Base-by-base conservation (phyloP, 1,140 invertebrate genomes). In the Galleria mellonella region DNA sequence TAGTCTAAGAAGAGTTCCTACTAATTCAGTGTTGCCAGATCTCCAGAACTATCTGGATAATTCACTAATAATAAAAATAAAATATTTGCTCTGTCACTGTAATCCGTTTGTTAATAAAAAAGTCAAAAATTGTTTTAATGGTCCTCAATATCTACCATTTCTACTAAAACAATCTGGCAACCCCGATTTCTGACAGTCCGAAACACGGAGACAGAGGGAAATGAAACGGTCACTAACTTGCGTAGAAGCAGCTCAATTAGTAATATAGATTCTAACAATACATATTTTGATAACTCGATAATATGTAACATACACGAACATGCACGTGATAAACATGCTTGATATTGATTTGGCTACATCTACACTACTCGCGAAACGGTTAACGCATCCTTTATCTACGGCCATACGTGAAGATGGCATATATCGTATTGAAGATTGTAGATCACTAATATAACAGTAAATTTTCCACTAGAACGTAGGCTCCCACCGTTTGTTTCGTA, bases 261-360 rank as follows among this genome's bases (percentile, higher is more conserved):
- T 71, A 32, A 66, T 69, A 65, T 64, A 57, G 52, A 56, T 55
- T 75, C 73, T 81, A 81, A 79, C 63, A 66, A 81, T 83, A 83
- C 72, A 78, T 68, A n/a, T 75, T 65, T 69, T 48, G 64, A 76
- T 76, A 75, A 83, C 65, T 72, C 62, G 67, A 72, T 76, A 73
- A 58, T 57, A 57, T 73, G 63, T 81, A 77, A 77, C 71, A 69
- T 76, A 76, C 63, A 75, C 62, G 71, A 68, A 70, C 69, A 81
- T 72, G 72, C 70, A 73, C 50, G 62, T 62, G 14, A 37, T 15
- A 65, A 74, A 75, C 66, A 79, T 74, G 74, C 62, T 64, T 52
- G 62, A 71, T 76, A 70, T 71, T 67, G 49, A 62, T 69, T 73
- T 72, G 66, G 65, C 81, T 84, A 84, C 75, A 55, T 61, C 75